Evolutionary conservation across 2,888 invertebrate genomes (phyloP).

Genomic region (Drosophila nr. perissopoda): DNA sequence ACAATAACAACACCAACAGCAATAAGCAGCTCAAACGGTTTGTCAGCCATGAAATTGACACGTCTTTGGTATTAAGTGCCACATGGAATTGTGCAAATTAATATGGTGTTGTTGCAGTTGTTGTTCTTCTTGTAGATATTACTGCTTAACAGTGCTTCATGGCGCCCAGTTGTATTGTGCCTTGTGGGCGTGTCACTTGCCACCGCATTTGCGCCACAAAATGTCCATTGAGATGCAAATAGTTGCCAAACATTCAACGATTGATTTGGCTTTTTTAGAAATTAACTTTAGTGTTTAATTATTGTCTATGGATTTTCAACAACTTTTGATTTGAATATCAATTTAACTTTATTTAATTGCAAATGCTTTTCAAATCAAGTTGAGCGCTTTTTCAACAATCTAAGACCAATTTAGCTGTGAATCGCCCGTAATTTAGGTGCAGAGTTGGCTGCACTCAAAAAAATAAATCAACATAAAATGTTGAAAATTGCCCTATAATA

Average conservation of each 20-base stretch:
- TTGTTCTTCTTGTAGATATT: slow-evolving; percentile 7
- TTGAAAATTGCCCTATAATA: too few relatives aligned
- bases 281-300: not conserved
- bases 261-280: not conserved
- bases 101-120: slow-evolving; percentile 50
- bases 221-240: slow-evolving; percentile 6
- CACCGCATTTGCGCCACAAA: slow-evolving; percentile 1
- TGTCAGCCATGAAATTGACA: slow-evolving; percentile 80
- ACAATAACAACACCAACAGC: slow-evolving; percentile 15
- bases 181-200: slow-evolving; percentile 15
- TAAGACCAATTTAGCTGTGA: not conserved
- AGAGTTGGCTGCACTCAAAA: not conserved
- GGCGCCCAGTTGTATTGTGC: not conserved
- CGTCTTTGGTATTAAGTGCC: slow-evolving; percentile 79
- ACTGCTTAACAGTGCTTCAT: not conserved
- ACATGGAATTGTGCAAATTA: slow-evolving; percentile 79
- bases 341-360: not conserved
- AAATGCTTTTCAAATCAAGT: not conserved
- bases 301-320: not conserved
- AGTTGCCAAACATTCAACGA: not conserved
- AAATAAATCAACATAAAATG: not conserved
- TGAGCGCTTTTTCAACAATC: not conserved
- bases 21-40: slow-evolving; percentile 55
- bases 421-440: not conserved
- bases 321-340: not conserved